phyloP scores from a whole-genome alignment of 2,888 invertebrate species.

The Parascotia fuliginaria region DNA sequence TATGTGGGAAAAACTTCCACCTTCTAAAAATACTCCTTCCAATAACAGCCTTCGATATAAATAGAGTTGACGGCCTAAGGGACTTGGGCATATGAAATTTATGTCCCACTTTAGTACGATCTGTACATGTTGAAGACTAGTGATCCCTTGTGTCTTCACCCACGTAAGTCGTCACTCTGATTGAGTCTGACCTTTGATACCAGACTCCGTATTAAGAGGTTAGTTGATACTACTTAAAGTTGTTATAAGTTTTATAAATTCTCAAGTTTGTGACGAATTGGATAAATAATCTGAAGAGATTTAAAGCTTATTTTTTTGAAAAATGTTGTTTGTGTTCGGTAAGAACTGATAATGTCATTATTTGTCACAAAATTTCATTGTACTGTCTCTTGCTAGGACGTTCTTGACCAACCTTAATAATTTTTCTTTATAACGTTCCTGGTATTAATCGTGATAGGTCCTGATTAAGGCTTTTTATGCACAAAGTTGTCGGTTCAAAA shows the following conservation, averaged over 20 bases:
- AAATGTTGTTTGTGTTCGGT: too few species aligned
- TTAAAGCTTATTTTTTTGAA: too few species aligned
- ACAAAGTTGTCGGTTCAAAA: too few species aligned
- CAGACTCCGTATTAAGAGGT: constrained; percentile 1
- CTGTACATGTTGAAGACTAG: constrained; percentile 12
- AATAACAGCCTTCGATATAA: constrained; percentile 20
- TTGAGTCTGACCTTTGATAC: constrained; percentile 28
- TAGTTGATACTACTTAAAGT: background rate
- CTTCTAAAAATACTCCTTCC: constrained; percentile 32
- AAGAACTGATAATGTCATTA: too few species aligned
- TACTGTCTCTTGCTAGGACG: too few species aligned
- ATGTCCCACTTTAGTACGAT: constrained; percentile 12
- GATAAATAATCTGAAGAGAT: too few species aligned
- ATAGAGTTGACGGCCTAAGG: constrained; percentile 29
- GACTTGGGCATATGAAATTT: constrained; percentile 14
- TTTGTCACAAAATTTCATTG: too few species aligned
- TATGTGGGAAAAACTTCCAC: constrained; percentile 23
- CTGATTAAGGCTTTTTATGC: too few species aligned
- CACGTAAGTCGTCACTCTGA: constrained; percentile 18
- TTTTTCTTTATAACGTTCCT: too few species aligned
- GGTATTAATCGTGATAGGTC: too few species aligned
- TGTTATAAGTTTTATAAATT: background rate
- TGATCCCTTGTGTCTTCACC: constrained; percentile 22
- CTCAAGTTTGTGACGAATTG: too few species aligned
- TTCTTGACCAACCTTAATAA: too few species aligned